Base-by-base conservation (phyloP, 2,113 vertebrate genomes). In the Osmerus mordax region DNA sequence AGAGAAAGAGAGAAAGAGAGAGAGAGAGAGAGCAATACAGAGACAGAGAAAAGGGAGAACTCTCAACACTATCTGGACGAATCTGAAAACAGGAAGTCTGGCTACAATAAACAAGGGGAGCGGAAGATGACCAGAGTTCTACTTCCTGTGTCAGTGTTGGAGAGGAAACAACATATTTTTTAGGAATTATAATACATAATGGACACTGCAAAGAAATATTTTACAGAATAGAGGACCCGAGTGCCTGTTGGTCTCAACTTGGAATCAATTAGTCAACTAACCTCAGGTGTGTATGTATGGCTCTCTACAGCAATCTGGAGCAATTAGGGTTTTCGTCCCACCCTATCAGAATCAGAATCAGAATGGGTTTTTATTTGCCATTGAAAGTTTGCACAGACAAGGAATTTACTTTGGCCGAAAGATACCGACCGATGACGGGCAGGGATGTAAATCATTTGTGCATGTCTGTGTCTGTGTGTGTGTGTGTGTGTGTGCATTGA, bases 11-110 rank as follows among this genome's bases (percentile, higher is more conserved):
- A 54, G 67, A 32, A 25, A 69, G 14, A 18, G 67, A 60, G 5
- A 67, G 55, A 36, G 14, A 36, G 53, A 32, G 1, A 28, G 14
- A 18, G 12, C 14, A 29, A 13, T 25, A 13, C 36, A 23, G 5
- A 55, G 19, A 25, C 18, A 2, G 15, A 18, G 21, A 28, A 65
- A 41, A 18, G 64, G 18, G 64, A 21, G 21, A 21, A 21, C 18
- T 47, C 32, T 56, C 21, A 61, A 69, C 21, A 21, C 51, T 90
- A 92, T 91, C 89, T 72, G 88, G 81, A 83, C 76, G 79, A 89
- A 92, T 92, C 91, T 89, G 82, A 91, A 91, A 92, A 93, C 90
- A 91, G 91, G 90, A 91, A 91, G 86, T 83, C 83, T 75, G 71
- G 78, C 86, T 89, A 78, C 83, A 89, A 89, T 91, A 92, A 91